Base-by-base conservation (phyloP, 2,113 vertebrate species). In the Cygnus buccinator region DNA sequence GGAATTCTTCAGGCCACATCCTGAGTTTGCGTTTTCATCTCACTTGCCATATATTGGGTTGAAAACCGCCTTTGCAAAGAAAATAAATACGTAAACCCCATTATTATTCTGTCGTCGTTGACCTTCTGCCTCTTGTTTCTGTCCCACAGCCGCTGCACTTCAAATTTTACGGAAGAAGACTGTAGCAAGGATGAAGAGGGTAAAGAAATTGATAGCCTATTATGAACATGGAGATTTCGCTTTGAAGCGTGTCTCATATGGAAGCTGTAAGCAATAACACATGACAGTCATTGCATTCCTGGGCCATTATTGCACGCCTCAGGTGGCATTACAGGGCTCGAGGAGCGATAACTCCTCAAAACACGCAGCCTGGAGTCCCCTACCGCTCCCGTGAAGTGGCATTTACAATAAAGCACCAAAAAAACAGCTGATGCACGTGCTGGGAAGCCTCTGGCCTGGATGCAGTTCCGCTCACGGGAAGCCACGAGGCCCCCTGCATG, bases 71-170 rank as follows among this genome's bases (percentile, higher is more conserved):
- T 84, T 85, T 82, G 66, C 85, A 93, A 95, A 93, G 87, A 82
- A 89, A 87, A 43, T 13, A 43, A n/a, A 48, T 8, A 41, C 68
- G 92, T 90, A 10, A 95, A 96, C 3, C 43, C 55, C 87, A 89
- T 91, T 97, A 77, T 93, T 95, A 92, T 95, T 97, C 93, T 73
- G 65, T 92, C 95, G 93, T 84, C 77, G 74, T n/a, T 93, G 95
- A 93, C 91, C 82, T 92, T 84, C 68, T 86, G 90, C 86, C 62
- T 94, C 93, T 71, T 90, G 91, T 59, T 84, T 96, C 74, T 96
- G 76, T 96, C 80, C 73, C 71, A 17, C 2, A 1, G 54, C 26
- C 39, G 62, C 61, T 17, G 23, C 68, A 77, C 89, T 91, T 84
- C 23, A 78, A 72, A 87, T 90, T 87, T 93, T 94, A 66, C 52